Evolutionary conservation across 92 coral and sea anemone genomes (phyloP).

Genomic region (Heliopora coerulea): DNA sequence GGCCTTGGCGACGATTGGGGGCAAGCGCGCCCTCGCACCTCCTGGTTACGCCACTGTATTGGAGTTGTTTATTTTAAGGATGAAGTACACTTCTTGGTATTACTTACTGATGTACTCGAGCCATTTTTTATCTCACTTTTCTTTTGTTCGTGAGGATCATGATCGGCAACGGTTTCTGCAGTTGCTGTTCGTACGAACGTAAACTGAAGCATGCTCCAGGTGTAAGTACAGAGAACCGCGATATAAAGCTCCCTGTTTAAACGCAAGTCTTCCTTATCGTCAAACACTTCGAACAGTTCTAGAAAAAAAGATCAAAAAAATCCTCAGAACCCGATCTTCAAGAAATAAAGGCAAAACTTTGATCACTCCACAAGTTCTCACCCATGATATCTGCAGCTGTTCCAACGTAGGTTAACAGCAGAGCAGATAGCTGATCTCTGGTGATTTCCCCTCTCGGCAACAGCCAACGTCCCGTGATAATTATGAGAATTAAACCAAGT

Average conservation of each 20-base stretch:
- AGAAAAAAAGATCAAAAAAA: too few species aligned
- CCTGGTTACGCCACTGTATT: too few species aligned
- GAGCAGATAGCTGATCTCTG: conserved; percentile 93
- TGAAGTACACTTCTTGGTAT: too few species aligned
- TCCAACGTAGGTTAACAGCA: conserved; percentile 87
- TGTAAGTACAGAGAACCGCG: conserved; percentile 81
- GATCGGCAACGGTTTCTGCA: conserved; percentile 87
- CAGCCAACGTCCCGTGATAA: conserved; percentile 94
- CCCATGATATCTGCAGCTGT: conserved; percentile 99
- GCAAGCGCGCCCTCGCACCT: too few species aligned
- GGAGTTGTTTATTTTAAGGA: too few species aligned
- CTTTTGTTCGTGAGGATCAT: conserved; percentile 31
- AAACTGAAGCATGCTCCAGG: conserved; percentile 97
- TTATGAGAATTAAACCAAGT: conserved; percentile 81
- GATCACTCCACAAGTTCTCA: conserved; percentile 31
- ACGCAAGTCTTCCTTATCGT: conserved; percentile 67
- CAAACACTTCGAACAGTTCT: conserved; percentile 95
- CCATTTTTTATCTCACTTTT: conserved; percentile 13
- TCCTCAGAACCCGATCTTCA: too few species aligned
- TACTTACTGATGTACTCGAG: conserved; percentile 32
- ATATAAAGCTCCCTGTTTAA: conserved; percentile 70
- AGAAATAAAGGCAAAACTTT: background rate
- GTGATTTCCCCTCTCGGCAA: conserved; percentile 95
- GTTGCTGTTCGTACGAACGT: conserved; percentile 92
- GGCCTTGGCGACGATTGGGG: too few species aligned